phyloP scores from a whole-genome alignment of 2,888 invertebrate species.

The Acrobasis suavella region DNA sequence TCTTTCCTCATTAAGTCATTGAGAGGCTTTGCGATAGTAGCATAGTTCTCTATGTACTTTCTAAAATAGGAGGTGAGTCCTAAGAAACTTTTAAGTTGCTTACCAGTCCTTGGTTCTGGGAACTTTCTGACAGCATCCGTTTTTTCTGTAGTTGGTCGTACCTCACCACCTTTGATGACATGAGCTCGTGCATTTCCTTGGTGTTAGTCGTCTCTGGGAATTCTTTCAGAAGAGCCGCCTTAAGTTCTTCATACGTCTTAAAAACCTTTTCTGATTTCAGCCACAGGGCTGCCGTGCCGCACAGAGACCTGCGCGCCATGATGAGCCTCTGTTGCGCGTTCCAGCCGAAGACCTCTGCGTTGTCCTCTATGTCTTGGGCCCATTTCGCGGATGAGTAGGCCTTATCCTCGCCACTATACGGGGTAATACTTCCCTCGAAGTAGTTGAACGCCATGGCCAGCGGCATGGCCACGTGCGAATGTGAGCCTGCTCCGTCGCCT shows the following conservation, averaged over 20 bases:
- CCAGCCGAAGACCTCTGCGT: conserved; percentile 35
- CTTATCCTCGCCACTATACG: neutral
- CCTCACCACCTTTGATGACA: no score
- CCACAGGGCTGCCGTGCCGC: conserved; percentile 34
- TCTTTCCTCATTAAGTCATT: conserved; percentile 23
- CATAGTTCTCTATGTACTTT: conserved; percentile 32
- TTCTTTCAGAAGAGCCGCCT: conserved; percentile 28
- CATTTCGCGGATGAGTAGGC: neutral
- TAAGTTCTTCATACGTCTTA: conserved; percentile 32
- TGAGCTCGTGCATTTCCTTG: conserved; percentile 34
- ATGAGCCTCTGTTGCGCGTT: conserved; percentile 32
- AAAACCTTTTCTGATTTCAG: conserved; percentile 29
- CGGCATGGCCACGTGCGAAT: no score
- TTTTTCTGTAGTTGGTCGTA: conserved; percentile 31
- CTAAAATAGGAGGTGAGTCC: conserved; percentile 34
- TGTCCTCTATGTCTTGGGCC: conserved; percentile 33
- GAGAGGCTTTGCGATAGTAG: conserved; percentile 29
- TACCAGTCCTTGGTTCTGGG: conserved; percentile 32
- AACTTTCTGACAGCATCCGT: conserved; percentile 31
- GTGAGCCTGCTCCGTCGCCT: no score
- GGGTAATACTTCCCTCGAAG: no score
- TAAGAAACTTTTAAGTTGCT: conserved; percentile 33
- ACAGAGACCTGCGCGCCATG: conserved; percentile 31
- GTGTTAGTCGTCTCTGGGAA: conserved; percentile 32
- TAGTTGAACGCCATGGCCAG: no score